Evolutionary conservation across 1,140 invertebrate genomes (phyloP).

Genomic region (Batillaria attramentaria): DNA sequence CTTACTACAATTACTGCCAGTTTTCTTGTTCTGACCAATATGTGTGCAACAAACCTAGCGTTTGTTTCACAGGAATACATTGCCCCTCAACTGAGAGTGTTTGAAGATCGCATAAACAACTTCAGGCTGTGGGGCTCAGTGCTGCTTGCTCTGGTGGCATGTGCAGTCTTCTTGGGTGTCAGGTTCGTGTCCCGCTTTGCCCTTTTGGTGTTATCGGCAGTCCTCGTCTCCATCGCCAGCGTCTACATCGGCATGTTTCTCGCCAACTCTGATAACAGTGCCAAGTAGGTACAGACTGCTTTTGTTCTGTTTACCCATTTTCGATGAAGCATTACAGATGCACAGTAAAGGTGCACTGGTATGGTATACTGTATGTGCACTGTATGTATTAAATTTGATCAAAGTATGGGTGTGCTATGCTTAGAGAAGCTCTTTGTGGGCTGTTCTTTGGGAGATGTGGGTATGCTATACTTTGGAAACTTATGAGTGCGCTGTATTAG

Average conservation of each 20-base stretch:
- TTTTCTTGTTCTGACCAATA: neutral
- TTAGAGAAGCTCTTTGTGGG: too few species aligned
- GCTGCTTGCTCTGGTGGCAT: slow-evolving; percentile 89
- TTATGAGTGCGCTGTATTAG: too few species aligned
- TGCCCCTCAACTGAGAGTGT: slow-evolving; percentile 91
- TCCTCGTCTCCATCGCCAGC: slow-evolving; percentile 93
- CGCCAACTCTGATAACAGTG: slow-evolving; percentile 89
- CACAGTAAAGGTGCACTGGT: neutral
- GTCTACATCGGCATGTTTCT: slow-evolving; percentile 95
- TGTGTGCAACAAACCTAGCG: too few species aligned
- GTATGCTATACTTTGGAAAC: too few species aligned
- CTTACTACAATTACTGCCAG: too few species aligned
- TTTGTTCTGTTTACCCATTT: neutral
- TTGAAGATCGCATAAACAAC: slow-evolving; percentile 93
- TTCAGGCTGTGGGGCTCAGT: slow-evolving; percentile 95
- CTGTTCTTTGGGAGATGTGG: too few species aligned
- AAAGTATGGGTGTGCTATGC: too few species aligned
- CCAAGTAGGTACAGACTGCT: slow-evolving; percentile 44
- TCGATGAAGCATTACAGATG: neutral
- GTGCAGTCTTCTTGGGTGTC: slow-evolving; percentile 96
- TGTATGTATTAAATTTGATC: neutral
- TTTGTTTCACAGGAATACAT: slow-evolving; percentile 88
- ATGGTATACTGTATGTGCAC: neutral
- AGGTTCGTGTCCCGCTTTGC: slow-evolving; percentile 99
- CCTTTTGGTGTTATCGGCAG: slow-evolving; percentile 92